Evolutionary conservation across 2,797 vertebrate species (phyloP).

Genomic region (Phrynocephalus vlangalii): DNA sequence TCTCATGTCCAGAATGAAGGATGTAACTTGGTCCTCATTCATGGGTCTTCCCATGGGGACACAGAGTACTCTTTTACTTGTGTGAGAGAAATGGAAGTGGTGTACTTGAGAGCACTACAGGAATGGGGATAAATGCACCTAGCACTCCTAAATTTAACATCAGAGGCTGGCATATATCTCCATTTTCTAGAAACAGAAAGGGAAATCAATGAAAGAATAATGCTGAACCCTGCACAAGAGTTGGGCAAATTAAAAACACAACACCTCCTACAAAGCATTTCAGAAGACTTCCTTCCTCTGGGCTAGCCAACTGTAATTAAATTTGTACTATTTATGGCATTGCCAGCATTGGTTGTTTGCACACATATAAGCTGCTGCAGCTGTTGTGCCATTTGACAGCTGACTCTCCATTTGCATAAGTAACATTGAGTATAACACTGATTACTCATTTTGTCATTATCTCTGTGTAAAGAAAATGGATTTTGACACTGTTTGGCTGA

Average conservation of each 20-base stretch:
- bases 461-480: background rate
- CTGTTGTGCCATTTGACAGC: background rate
- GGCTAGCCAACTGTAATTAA: background rate
- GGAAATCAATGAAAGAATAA: slow-evolving; percentile 37
- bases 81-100: background rate
- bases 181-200: slow-evolving; percentile 25
- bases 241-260: slow-evolving; percentile 8
- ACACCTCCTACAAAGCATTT: slow-evolving; percentile 16
- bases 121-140: background rate
- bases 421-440: background rate
- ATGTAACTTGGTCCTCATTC: background rate
- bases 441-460: background rate
- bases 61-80: background rate
- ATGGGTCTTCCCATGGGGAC: too few relatives aligned
- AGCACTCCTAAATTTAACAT: background rate
- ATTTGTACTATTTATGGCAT: background rate
- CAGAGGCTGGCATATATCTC: background rate
- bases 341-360: slow-evolving; percentile 19
- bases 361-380: background rate
- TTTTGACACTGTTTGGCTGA: background rate
- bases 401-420: background rate
- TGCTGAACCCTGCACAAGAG: rapidly evolving
- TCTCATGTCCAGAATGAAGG: too few relatives aligned
- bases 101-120: background rate
- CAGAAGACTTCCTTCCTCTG: background rate